Percentiles rank a stretch among this genome's conserved stretches.
phyloP scores from a whole-genome alignment of 1,140 invertebrate genomes.

The Harlomillsia oculata region DNA sequence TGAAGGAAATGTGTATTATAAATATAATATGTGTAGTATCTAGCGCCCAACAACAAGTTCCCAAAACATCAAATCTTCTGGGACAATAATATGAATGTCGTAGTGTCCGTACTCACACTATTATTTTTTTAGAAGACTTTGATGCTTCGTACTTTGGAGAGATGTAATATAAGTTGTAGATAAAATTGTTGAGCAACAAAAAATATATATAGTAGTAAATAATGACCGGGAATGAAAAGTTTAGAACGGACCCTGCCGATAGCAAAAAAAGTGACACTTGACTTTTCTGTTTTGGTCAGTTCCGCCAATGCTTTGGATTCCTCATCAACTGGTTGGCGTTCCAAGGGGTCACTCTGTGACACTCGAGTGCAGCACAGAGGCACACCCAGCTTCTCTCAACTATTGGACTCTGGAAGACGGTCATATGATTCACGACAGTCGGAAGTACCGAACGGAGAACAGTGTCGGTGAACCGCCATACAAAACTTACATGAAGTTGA shows the following conservation, averaged over 20 bases:
- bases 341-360: constrained; percentile 68
- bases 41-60: too few relatives aligned
- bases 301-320: constrained; percentile 80
- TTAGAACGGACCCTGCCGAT: not conserved
- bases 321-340: constrained; percentile 75
- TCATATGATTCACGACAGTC: constrained; percentile 75
- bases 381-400: constrained; percentile 79
- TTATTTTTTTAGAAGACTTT: not conserved
- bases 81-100: too few relatives aligned
- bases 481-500: constrained; percentile 72
- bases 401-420: constrained; percentile 72
- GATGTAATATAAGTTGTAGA: not conserved
- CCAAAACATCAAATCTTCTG: too few relatives aligned
- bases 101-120: not conserved
- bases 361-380: constrained; percentile 79
- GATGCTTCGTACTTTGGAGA: not conserved
- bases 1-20: too few relatives aligned
- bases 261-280: constrained; percentile 13
- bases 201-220: too few relatives aligned
- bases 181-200: not conserved
- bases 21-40: too few relatives aligned
- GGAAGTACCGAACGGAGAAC: constrained; percentile 62
- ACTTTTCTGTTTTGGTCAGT: constrained; percentile 51
- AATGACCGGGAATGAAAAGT: not conserved
- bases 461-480: constrained; percentile 58